Percentiles rank a stretch among this genome's conserved stretches.
Evolutionary conservation across 2,113 vertebrate genomes (phyloP).

Genomic region (Neotoma lepida): DNA sequence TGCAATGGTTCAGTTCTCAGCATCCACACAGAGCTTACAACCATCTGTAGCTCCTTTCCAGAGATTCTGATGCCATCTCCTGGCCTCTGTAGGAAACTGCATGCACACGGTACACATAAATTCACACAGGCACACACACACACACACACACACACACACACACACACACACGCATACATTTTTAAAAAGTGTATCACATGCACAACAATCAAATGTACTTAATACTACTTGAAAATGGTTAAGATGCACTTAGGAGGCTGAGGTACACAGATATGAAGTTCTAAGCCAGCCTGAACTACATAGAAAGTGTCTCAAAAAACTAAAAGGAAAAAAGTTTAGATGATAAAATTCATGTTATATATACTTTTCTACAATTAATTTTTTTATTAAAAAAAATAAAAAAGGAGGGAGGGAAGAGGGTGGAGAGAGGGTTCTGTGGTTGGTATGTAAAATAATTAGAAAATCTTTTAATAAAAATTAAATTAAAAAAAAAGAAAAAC

Average conservation of each 20-base stretch:
- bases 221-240: neutral
- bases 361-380: neutral
- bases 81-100: neutral
- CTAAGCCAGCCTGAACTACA: neutral
- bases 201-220: neutral
- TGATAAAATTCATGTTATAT: neutral
- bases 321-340: neutral
- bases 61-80: neutral
- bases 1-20: neutral
- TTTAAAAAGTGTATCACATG: neutral
- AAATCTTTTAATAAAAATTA: too few species aligned
- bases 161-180: neutral
- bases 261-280: neutral
- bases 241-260: neutral
- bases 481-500: too few species aligned
- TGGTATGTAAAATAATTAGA: too few species aligned
- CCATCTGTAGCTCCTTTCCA: neutral
- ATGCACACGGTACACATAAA: neutral
- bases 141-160: too few species aligned
- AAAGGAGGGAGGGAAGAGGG: too few species aligned
- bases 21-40: neutral
- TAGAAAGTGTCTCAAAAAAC: neutral
- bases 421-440: too few species aligned
- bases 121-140: neutral
- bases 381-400: neutral